A percentile compares a stretch with the other conserved stretches of the same genome.
Evolutionary conservation across 2,888 invertebrate species (phyloP).

Genomic region (Anaspis maculata): DNA sequence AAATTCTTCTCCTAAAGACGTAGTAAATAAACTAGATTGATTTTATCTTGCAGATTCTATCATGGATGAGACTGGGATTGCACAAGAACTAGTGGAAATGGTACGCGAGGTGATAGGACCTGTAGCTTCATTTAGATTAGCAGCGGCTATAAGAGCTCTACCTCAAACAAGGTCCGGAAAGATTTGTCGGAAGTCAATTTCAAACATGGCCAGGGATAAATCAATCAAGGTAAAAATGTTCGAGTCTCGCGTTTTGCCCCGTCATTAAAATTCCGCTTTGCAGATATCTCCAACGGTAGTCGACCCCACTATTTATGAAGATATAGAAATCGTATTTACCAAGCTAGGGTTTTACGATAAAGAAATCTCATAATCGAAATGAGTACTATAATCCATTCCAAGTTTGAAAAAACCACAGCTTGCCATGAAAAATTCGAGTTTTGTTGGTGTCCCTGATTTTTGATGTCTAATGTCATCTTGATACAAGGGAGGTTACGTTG

Average conservation of each 20-base stretch:
- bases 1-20: neutral
- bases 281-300: neutral
- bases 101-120: conserved; percentile 69
- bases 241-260: no score
- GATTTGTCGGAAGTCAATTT: conserved; percentile 67
- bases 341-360: no score
- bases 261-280: no score
- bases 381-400: no score
- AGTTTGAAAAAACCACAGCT: no score
- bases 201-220: conserved; percentile 76
- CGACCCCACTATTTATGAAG: neutral
- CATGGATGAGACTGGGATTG: conserved; percentile 44
- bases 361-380: no score
- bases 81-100: conserved; percentile 48
- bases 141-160: conserved; percentile 69
- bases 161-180: conserved; percentile 85
- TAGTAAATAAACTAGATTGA: no score
- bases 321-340: neutral
- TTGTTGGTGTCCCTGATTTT: no score
- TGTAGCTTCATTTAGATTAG: conserved; percentile 78
- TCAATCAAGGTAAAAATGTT: conserved; percentile 69
- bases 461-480: no score
- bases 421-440: no score
- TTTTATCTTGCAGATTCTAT: neutral
- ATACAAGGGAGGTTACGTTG: no score